phyloP scores from a whole-genome alignment of 2,797 vertebrate species.

The Acipenser ruthenus region DNA sequence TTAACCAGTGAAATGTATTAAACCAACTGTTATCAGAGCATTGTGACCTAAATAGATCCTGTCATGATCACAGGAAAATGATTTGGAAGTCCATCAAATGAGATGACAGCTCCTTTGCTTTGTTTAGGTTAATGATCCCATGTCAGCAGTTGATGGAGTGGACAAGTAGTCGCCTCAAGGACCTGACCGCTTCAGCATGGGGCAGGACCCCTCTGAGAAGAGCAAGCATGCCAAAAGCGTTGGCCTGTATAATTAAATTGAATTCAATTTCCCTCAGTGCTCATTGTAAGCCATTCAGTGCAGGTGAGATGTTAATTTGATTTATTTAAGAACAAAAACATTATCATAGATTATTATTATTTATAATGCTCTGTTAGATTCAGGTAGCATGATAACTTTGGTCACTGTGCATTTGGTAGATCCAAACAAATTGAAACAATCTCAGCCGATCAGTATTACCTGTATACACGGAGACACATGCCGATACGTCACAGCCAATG shows the following conservation, averaged over 20 bases:
- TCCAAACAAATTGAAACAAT: too few relatives aligned
- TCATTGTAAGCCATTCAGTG: background rate
- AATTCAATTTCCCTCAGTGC: constrained; percentile 3
- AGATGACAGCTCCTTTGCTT: background rate
- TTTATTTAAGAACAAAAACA: background rate
- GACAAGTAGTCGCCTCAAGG: constrained; percentile 1
- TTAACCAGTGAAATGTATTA: background rate
- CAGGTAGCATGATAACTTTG: too few relatives aligned
- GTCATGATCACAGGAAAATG: background rate
- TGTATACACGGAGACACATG: too few relatives aligned
- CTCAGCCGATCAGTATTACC: too few relatives aligned
- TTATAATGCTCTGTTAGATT: too few relatives aligned
- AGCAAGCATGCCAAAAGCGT: background rate
- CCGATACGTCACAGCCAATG: too few relatives aligned
- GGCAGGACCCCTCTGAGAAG: background rate
- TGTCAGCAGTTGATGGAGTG: constrained; percentile 1
- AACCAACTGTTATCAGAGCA: too few relatives aligned
- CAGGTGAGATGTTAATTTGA: constrained; percentile 6
- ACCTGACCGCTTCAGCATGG: background rate
- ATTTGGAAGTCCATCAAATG: background rate
- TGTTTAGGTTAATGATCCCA: constrained; percentile 8
- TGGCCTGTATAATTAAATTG: constrained; percentile 1
- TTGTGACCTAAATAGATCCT: background rate
- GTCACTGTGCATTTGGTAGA: too few relatives aligned
- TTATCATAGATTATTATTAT: background rate